These are phyloP conservation scores for Calycopis cecrops DNA, from an alignment of 1,140 invertebrate genomes.

Conservation along the genomic window DNA sequence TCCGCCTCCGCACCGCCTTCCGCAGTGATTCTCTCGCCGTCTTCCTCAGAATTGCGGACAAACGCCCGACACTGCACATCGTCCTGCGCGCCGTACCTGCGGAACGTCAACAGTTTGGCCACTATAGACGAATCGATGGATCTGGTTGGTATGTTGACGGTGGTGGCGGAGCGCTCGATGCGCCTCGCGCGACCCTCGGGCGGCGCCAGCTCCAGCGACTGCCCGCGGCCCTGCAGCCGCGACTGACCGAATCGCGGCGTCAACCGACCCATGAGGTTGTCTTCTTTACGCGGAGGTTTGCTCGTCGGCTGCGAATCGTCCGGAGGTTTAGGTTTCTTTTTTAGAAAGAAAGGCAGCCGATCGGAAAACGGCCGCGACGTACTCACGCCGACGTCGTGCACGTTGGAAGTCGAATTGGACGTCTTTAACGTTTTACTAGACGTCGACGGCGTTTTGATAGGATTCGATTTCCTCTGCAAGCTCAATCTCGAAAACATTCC, in stretches of 20 bases:
- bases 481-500: slow-evolving; percentile 62
- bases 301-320: slow-evolving; percentile 33
- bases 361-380: slow-evolving; percentile 57
- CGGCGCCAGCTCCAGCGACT: slow-evolving; percentile 53
- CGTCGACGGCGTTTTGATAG: slow-evolving; percentile 52
- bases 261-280: slow-evolving; percentile 58
- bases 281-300: slow-evolving; percentile 47
- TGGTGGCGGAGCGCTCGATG: slow-evolving; percentile 61
- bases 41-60: slow-evolving; percentile 29
- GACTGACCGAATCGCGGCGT: slow-evolving; percentile 66
- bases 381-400: slow-evolving; percentile 49
- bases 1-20: slow-evolving; percentile 18
- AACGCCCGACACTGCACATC: slow-evolving; percentile 46
- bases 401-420: slow-evolving; percentile 60
- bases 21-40: slow-evolving; percentile 18
- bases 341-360: slow-evolving; percentile 62
- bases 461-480: slow-evolving; percentile 67
- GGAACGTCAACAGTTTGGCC: slow-evolving; percentile 57
- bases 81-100: slow-evolving; percentile 57
- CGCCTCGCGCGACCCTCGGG: slow-evolving; percentile 37
- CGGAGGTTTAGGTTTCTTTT: slow-evolving; percentile 61
- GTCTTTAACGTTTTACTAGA: slow-evolving; percentile 52
- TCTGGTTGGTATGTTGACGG: slow-evolving; percentile 52
- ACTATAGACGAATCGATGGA: slow-evolving; percentile 61
- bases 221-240: slow-evolving; percentile 51